Evolutionary conservation across 2,113 vertebrate genomes (phyloP).

Genomic region (Passer domesticus): DNA sequence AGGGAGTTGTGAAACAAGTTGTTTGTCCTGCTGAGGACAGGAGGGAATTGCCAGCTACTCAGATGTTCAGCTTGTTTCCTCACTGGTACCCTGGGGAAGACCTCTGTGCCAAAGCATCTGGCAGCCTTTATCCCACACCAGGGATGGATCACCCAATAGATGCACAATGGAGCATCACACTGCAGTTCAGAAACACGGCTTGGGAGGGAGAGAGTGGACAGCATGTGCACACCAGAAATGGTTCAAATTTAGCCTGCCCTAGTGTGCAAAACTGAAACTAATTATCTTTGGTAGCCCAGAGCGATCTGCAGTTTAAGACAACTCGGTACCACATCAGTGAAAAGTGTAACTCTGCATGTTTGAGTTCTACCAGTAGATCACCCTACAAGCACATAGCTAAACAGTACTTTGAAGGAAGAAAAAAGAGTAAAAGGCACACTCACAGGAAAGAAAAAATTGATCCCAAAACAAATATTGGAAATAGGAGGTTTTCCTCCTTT

Average conservation of each 20-base stretch:
- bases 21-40: background rate
- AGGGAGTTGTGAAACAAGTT: background rate
- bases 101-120: background rate
- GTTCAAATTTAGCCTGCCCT: background rate
- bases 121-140: background rate
- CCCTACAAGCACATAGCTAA: background rate
- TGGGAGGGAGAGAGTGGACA: background rate
- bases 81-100: background rate
- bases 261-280: background rate
- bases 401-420: too few species aligned
- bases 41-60: background rate
- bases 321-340: background rate
- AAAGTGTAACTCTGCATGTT: background rate
- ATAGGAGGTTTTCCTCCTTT: background rate
- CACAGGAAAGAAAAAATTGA: background rate
- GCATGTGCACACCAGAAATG: background rate
- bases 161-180: background rate
- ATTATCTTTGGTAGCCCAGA: background rate
- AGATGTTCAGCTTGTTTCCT: background rate
- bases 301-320: background rate
- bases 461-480: background rate
- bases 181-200: background rate
- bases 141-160: background rate
- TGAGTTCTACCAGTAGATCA: background rate
- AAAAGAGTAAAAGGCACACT: background rate